A percentile compares a stretch with the other conserved stretches of the same genome.
Conservation (phyloP, 2,797 vertebrate species). For the Enteromius argenteus region DNA sequence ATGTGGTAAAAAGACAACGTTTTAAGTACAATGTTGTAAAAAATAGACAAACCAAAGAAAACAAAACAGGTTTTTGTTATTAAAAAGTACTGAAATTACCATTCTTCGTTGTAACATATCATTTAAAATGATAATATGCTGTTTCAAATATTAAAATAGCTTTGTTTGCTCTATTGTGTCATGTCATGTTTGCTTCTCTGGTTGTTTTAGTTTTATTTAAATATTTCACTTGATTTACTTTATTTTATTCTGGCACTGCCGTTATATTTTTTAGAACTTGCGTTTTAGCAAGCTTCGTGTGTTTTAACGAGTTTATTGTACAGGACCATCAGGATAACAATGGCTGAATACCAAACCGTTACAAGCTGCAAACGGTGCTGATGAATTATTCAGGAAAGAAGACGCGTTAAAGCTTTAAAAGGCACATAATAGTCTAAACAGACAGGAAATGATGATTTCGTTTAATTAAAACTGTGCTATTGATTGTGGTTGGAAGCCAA, state of each 20-base stretch:
- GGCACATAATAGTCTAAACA: background rate
- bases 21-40: background rate
- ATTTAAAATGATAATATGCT: background rate
- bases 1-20: background rate
- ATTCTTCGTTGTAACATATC: background rate
- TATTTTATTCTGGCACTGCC: background rate
- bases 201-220: background rate
- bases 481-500: background rate
- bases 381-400: background rate
- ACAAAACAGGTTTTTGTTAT: background rate
- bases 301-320: background rate
- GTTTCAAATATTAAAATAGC: too few species aligned
- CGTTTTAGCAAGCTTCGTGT: background rate
- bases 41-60: background rate
- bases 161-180: background rate
- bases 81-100: background rate
- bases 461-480: background rate
- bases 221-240: background rate
- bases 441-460: background rate
- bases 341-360: background rate
- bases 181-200: background rate
- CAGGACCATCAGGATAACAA: constrained; percentile 17
- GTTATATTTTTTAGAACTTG: background rate
- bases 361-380: background rate
- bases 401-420: background rate